These are phyloP conservation scores for Drosophila colorata DNA, from an alignment of 2,888 invertebrate genomes.

Conservation along the genomic window DNA sequence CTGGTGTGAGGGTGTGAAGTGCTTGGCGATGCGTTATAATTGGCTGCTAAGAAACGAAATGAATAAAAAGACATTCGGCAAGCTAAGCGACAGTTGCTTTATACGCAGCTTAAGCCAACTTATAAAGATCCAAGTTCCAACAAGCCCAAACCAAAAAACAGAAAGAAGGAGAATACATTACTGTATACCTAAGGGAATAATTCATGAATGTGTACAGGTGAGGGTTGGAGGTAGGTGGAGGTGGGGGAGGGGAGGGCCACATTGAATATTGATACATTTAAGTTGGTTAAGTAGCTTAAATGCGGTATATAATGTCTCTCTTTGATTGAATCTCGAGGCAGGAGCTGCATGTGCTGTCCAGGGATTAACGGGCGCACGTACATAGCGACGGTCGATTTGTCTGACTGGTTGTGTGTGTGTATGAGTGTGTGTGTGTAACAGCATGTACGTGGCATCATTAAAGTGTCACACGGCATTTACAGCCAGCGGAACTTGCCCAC, in stretches of 20 bases:
- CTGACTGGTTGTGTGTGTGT: neutral
- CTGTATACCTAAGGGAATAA: constrained; percentile 26
- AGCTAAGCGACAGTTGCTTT: constrained; percentile 3
- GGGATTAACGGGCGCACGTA: constrained; percentile 49
- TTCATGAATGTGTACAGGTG: constrained; percentile 19
- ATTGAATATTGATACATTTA: constrained; percentile 62
- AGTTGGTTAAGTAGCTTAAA: constrained; percentile 59
- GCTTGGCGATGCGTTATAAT: constrained; percentile 4
- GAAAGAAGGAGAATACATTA: constrained; percentile 7
- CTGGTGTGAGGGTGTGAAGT: constrained; percentile 18
- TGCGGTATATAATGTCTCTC: constrained; percentile 26
- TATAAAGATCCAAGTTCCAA: constrained; percentile 12
- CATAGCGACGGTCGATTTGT: constrained; percentile 7
- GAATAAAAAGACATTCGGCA: constrained; percentile 1
- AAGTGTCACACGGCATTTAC: constrained; percentile 48
- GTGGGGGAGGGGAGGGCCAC: constrained; percentile 7
- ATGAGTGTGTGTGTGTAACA: neutral
- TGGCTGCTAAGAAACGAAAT: constrained; percentile 1
- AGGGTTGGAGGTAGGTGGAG: neutral
- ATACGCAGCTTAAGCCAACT: constrained; percentile 20
- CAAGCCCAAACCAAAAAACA: neutral
- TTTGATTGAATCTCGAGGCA: constrained; percentile 45
- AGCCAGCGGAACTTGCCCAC: constrained; percentile 15
- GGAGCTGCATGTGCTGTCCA: constrained; percentile 12
- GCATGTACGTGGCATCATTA: constrained; percentile 54